Evolutionary conservation across 2,113 vertebrate species (phyloP).

Genomic region (Perca schrenkii): DNA sequence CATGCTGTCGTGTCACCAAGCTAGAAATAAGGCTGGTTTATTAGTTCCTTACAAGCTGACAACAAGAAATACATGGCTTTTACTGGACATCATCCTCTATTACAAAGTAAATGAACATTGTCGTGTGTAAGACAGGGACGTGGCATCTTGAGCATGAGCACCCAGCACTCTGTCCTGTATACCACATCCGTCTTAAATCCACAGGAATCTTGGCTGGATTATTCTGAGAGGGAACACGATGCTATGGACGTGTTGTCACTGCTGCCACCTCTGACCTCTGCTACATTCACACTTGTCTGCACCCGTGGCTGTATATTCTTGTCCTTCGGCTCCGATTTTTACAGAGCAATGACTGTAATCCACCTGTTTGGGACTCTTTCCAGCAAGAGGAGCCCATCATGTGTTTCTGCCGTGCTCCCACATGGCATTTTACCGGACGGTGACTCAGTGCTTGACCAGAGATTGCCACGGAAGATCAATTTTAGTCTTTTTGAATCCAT

Average conservation of each 20-base stretch:
- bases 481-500: conserved; percentile 20
- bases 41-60: conserved; percentile 4
- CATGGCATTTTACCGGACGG: conserved; percentile 7
- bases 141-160: conserved; percentile 9
- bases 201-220: conserved; percentile 21
- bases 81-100: not conserved
- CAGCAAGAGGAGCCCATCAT: conserved; percentile 8
- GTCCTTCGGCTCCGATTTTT: conserved; percentile 40
- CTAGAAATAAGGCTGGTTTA: not conserved
- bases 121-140: not conserved
- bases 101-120: not conserved
- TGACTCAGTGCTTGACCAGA: conserved; percentile 39
- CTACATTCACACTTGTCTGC: conserved; percentile 43
- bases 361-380: conserved; percentile 58
- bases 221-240: conserved; percentile 39
- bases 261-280: conserved; percentile 44
- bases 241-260: conserved; percentile 49
- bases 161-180: not conserved
- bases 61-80: not conserved
- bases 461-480: conserved; percentile 31
- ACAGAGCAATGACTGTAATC: conserved; percentile 21
- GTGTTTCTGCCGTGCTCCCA: conserved; percentile 17
- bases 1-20: not conserved
- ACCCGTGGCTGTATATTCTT: conserved; percentile 34
- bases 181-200: conserved; percentile 2